phyloP scores from a whole-genome alignment of 2,888 invertebrate genomes.

The Dryobota labecula region DNA sequence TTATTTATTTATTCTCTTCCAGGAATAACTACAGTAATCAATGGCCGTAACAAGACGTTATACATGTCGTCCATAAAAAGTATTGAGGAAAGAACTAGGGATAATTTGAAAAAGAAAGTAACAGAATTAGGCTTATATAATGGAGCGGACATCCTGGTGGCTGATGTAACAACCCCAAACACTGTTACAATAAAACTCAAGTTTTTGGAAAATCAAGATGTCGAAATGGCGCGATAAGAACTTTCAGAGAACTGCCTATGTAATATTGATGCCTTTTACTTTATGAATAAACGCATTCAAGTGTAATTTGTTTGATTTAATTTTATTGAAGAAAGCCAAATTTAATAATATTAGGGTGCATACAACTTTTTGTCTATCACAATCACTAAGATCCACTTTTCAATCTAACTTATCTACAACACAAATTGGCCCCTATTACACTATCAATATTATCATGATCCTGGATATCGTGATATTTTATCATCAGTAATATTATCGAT shows the following conservation, averaged over 20 bases:
- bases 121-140: slow-evolving; percentile 95
- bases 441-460: too few species aligned
- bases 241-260: background rate
- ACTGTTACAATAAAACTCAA: slow-evolving; percentile 94
- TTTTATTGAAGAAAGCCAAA: background rate
- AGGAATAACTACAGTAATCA: slow-evolving; percentile 95
- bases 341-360: background rate
- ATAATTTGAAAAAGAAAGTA: slow-evolving; percentile 96
- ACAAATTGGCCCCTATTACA: too few species aligned
- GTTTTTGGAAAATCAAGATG: slow-evolving; percentile 90
- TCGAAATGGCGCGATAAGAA: slow-evolving; percentile 81
- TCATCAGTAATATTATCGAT: too few species aligned
- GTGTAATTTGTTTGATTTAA: background rate
- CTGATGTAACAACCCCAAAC: slow-evolving; percentile 97
- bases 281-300: slow-evolving; percentile 34
- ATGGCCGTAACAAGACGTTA: slow-evolving; percentile 96
- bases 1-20: slow-evolving; percentile 18
- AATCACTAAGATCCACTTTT: background rate
- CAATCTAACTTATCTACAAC: background rate
- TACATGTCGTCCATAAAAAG: slow-evolving; percentile 98
- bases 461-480: too few species aligned
- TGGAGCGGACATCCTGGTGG: slow-evolving; percentile 96
- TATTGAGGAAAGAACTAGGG: slow-evolving; percentile 96
- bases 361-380: background rate
- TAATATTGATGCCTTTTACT: slow-evolving; percentile 11